Conservation (phyloP, 1,140 invertebrate species). For the Vanessa tameamea region DNA sequence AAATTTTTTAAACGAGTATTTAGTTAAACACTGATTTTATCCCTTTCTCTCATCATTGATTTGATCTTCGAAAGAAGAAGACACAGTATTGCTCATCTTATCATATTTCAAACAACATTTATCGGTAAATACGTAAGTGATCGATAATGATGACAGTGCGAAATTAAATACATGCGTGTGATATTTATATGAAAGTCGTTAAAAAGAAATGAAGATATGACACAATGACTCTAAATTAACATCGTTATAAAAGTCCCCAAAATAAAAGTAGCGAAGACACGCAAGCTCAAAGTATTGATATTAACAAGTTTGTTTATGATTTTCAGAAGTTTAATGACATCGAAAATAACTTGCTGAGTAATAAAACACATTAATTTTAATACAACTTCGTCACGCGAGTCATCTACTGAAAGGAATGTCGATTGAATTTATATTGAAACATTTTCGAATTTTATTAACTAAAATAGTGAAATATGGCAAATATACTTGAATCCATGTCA, state of each 20-base stretch:
- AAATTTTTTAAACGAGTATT: no score
- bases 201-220: slow-evolving; percentile 12
- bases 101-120: no score
- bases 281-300: slow-evolving; percentile 59
- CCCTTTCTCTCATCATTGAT: no score
- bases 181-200: not conserved
- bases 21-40: no score
- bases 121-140: no score
- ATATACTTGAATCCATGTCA: no score
- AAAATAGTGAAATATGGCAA: no score
- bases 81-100: no score
- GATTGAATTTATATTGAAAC: not conserved
- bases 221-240: not conserved
- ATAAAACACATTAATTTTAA: slow-evolving; percentile 67
- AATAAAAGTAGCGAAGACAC: slow-evolving; percentile 38
- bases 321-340: slow-evolving; percentile 68
- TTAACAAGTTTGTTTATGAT: slow-evolving; percentile 61
- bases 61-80: no score
- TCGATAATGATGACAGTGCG: no score
- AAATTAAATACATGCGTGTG: no score
- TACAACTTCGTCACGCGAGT: slow-evolving; percentile 62
- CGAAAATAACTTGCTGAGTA: slow-evolving; percentile 61
- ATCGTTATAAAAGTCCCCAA: slow-evolving; percentile 1
- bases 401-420: slow-evolving; percentile 11
- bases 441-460: not conserved